Base-by-base conservation (phyloP, 2,888 invertebrate species). In the Malthinus flaveolus region DNA sequence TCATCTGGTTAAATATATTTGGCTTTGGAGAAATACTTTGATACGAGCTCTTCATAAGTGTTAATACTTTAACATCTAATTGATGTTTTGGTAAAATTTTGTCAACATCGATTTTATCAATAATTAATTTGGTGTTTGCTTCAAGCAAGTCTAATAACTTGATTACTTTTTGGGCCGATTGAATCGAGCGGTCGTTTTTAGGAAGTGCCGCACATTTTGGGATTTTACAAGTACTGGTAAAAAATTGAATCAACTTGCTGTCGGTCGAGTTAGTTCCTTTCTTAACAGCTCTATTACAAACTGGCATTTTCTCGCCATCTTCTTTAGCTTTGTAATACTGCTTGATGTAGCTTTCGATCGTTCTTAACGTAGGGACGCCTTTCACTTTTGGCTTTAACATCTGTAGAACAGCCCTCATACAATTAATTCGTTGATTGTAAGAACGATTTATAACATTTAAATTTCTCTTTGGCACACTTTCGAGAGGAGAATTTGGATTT, bases 401-500 rank as follows among this genome's bases (percentile, higher is more conserved):
- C 4, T 42, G 15, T 7, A 42, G 15, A 42, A 42, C 9, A 42
- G 23, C n/a, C 9, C 15, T 23, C 23, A 42, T 8, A 9, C 15
- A 11, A 6, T 15, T 9, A 5, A 42, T 23, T n/a, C 15, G 6
- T 32, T 34, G 32, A 35, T 33, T 49, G 7, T 33, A 12, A 5
- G 35, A 35, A 33, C 44, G 9, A 46, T 44, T 9, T 9, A 39
- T 32, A 36, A 11, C 23, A 1, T 23, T 5, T 8, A 35, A 8
- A 6, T 76, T 66, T 37, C 79, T 71, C 3, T 80, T 74, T 0
- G 79, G 81, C 59, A 79, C 79, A 42, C 67, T 64, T 13, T 65
- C 53, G 7, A 81, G 64, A 49, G 76, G 76, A 23, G 66, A 55
- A 54, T 79, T 66, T 0, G 82, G 84, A 74, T 83, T 68, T 32